Base-by-base conservation (phyloP, 2,113 vertebrate genomes). In the Istiophorus platypterus region DNA sequence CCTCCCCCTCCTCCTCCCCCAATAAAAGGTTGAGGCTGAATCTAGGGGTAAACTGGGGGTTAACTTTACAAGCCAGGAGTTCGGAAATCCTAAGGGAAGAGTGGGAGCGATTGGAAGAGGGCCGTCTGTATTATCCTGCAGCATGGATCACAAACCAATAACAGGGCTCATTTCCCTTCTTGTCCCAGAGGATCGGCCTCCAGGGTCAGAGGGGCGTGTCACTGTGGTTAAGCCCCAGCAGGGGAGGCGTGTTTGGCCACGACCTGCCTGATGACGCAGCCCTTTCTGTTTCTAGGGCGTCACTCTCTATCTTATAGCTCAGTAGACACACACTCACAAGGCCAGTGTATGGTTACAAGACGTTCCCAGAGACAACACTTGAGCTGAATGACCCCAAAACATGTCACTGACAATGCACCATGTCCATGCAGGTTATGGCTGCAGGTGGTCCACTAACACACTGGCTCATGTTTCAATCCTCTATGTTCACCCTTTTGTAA, bases 91-190 rank as follows among this genome's bases (percentile, higher is more conserved):
- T 74, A 45, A 12, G 72, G 86, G 82, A 74, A 5, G 63, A 61
- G n/a, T 41, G 81, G 51, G 59, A 85, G 74, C 2, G 4, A 72
- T 27, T 27, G 57, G 24, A 52, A 11, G 20, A 69, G 26, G 54
- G 65, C 37, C 15, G 76, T 72, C 68, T 79, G 24, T 5, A 45
- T 85, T 57, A 73, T 29, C 47, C 37, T 0, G 11, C 75, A 70
- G 78, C 64, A 72, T 20, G 67, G 66, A 89, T 86, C 81, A 84
- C 75, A 81, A 78, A 89, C 78, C 66, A 84, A 82, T 88, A 88
- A 81, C 72, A 42, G 72, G 76, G 18, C 77, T 88, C 76, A 84
- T 90, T 88, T 92, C 77, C 71, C 65, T 80, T 74, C 71, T 67
- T n/a, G 68, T 74, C 80, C 77, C 82, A 80, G 27, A 75, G 84